phyloP scores from a whole-genome alignment of 2,888 invertebrate species.

The Glaucopsyche alexis region DNA sequence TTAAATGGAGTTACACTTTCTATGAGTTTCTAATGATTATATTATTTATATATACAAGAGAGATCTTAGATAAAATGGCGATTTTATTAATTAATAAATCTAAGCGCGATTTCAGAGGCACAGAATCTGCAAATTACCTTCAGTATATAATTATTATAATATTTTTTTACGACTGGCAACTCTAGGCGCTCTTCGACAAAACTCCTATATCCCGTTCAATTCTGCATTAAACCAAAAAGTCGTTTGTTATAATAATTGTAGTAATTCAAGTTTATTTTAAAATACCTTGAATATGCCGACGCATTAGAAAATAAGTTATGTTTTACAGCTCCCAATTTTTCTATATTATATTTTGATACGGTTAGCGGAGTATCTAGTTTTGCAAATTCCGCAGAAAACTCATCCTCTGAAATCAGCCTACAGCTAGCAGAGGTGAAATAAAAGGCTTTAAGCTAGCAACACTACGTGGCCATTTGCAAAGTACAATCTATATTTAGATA shows the following conservation, averaged over 20 bases:
- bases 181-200: not conserved
- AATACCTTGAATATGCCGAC: no score
- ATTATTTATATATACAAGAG: constrained; percentile 66
- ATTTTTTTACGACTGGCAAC: not conserved
- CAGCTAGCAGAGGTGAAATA: constrained; percentile 58
- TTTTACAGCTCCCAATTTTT: no score
- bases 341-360: no score
- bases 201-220: no score
- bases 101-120: constrained; percentile 40
- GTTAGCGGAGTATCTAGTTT: not conserved
- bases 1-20: not conserved
- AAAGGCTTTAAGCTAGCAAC: constrained; percentile 60
- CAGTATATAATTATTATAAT: no score
- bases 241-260: no score
- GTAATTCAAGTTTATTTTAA: no score
- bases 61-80: constrained; percentile 61
- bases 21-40: constrained; percentile 34
- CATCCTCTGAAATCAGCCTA: constrained; percentile 41
- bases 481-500: constrained; percentile 32
- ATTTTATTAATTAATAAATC: constrained; percentile 38
- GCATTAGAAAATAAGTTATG: no score
- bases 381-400: not conserved
- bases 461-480: constrained; percentile 46
- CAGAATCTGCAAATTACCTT: constrained; percentile 57
- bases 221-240: no score